Evolutionary conservation across 2,113 vertebrate species (phyloP), one percentile per base, ranked within the genome.

Genomic region (Pao palembangensis): DNA sequence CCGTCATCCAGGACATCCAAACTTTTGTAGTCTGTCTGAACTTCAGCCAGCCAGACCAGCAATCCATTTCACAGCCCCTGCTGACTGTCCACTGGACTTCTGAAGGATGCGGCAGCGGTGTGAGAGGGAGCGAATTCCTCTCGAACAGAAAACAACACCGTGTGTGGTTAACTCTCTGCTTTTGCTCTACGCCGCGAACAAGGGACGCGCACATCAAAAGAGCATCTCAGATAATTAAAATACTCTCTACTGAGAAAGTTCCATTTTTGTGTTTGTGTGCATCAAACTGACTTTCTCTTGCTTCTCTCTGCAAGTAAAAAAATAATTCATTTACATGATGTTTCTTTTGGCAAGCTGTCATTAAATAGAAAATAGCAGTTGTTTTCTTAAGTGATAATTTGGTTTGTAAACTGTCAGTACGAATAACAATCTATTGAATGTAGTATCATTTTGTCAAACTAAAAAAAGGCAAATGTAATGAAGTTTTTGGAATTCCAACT

Each of bases 61-160:
- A 70, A 82, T 70, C 50, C 41, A 34, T 63, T 66, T 66, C 31
- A 70, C 56, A 83, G 63, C 75, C 51, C 61, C 60, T 56, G 66
- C 76, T 79, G 75, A 72, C 77, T 78, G 70, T 76, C 54, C 58
- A 64, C 68, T 55, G 71, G 58, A 54, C 71, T 67, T 53, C 57
- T 60, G 55, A 61, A 76, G 64, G 54, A 46, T 34, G 8, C 1
- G 20, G 64, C 0, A 25, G 47, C 62, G 43, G 14, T 7, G 3
- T 3, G 17, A 17, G 49, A 10, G 51, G 20, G 20, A 49, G 34
- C 25, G n/a, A 10, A 25, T 52, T 5, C 0, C 17, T 14, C 8
- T 3, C 52, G 13, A 79, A 82, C 34, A 78, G 61, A 62, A 48
- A 46, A 34, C 67, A 70, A 64, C 50, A 62, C 64, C 52, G 75